Percentiles rank a stretch among this genome's conserved stretches.
These are phyloP conservation scores for Drosophila meridiana DNA, from an alignment of 2,888 invertebrate species.

Conservation along the genomic window DNA sequence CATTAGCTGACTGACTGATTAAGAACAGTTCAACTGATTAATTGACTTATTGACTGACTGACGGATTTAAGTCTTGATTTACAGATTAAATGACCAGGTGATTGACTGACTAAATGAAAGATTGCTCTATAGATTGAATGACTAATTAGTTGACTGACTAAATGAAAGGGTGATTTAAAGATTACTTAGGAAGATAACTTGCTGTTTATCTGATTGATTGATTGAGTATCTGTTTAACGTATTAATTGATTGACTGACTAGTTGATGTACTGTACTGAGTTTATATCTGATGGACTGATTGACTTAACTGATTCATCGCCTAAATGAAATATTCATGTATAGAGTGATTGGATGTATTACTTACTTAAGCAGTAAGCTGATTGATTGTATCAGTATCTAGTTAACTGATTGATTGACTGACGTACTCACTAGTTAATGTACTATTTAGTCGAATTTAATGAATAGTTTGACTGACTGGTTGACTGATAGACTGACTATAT, in stretches of 20 bases:
- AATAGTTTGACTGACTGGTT: not conserved
- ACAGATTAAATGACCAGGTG: not conserved
- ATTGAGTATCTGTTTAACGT: not conserved
- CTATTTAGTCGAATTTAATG: no score
- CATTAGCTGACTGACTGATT: not conserved
- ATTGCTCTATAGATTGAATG: not conserved
- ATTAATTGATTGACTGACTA: not conserved
- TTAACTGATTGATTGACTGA: not conserved
- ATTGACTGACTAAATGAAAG: not conserved
- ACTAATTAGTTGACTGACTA: not conserved
- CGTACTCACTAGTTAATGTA: no score
- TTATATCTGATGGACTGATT: no score
- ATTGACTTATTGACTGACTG: not conserved
- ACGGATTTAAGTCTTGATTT: not conserved
- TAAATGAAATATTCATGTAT: not conserved
- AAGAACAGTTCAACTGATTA: not conserved
- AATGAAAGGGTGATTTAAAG: not conserved
- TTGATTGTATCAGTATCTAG: not conserved
- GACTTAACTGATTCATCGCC: no score
- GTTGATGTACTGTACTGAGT: not conserved
- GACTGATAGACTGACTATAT: not conserved
- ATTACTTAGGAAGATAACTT: not conserved
- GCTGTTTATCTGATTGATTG: no score
- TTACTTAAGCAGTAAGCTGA: not conserved
- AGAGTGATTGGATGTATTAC: not conserved